Evolutionary conservation across 2,888 invertebrate species (phyloP), one percentile per base, ranked within the genome.

Genomic region (Hofmannophila pseudospretella): DNA sequence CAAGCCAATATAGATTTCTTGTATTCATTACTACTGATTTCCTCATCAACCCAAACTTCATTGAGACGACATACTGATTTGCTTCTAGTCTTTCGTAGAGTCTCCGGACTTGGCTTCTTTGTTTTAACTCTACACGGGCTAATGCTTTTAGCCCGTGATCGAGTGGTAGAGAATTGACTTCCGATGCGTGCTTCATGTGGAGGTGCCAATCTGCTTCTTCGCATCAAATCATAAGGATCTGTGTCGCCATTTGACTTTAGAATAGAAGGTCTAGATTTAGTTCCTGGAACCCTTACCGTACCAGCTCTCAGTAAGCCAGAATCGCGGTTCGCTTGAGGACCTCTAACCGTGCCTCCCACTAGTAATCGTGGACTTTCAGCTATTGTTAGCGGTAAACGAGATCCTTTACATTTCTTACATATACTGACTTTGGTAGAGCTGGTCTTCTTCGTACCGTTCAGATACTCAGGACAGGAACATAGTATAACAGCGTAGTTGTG

Each of bases 361-460:
- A 84, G 54, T 49, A 86, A 58, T 26, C 86, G 69, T 42, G 86
- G 82, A 52, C 82, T 84, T 53, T 92, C 94, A 53, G 90, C 88
- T 64, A 88, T 77, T 42, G 92, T 89, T 55, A 94, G 86, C 41
- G 93, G 93, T 61, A 94, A 79, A 50, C 94, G 89, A 62, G 93
- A 93, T 58, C 94, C 94, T 65, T 93, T 94, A 82, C 94, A 94
- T 87, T 94, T 94, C 79, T 94, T 93, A 87, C 94, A 94, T 58
- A 92, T 90, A 69, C 90, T 90, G 61, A 94, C 93, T 70, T 92
- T 89, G 80, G 93, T 94, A 64, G 91, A 89, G 66, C 90, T 90
- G 58, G 89, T 89, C 71, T 91, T 89, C 74, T 92, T 91, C 39
- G 94, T 94, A 58, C 94, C 94, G 49, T 90, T 91, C 39, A 94